These are phyloP conservation scores for Dromococcyx pavoninus DNA, from an alignment of 2,797 vertebrate genomes.

Conservation along the genomic window DNA sequence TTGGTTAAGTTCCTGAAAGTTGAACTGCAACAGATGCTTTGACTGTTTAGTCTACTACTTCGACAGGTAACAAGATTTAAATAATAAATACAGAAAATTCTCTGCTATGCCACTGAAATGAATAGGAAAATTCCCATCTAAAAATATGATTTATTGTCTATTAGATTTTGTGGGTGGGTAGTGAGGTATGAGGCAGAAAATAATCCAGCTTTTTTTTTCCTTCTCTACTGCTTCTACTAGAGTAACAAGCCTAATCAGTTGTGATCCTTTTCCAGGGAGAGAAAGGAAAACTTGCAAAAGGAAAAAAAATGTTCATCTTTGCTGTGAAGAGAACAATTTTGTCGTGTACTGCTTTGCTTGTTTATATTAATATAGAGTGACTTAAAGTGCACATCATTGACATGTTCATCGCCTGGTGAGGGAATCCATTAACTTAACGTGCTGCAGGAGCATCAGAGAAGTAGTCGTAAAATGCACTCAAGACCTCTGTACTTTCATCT, in stretches of 20 bases:
- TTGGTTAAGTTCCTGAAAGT: background rate
- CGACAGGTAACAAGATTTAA: background rate
- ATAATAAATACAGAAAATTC: background rate
- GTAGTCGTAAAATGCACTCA: background rate
- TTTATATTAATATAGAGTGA: background rate
- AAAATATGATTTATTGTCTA: background rate
- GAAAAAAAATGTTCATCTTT: background rate
- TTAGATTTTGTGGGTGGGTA: conserved; percentile 2
- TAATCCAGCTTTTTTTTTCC: background rate
- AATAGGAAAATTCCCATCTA: background rate
- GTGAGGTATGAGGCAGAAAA: background rate
- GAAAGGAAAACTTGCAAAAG: background rate
- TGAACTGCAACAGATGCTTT: background rate
- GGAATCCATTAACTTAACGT: background rate
- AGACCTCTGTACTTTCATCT: background rate
- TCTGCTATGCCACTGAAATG: background rate
- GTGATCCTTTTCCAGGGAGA: background rate
- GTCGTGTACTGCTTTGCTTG: background rate
- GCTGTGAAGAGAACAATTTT: background rate
- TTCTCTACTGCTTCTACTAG: background rate
- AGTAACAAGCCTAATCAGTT: background rate
- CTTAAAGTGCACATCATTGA: background rate
- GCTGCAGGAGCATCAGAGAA: background rate
- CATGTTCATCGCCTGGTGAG: background rate
- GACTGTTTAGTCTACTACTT: background rate